Base-by-base conservation (phyloP, 2,888 invertebrate genomes). In the Ormyrus pomaceus region DNA sequence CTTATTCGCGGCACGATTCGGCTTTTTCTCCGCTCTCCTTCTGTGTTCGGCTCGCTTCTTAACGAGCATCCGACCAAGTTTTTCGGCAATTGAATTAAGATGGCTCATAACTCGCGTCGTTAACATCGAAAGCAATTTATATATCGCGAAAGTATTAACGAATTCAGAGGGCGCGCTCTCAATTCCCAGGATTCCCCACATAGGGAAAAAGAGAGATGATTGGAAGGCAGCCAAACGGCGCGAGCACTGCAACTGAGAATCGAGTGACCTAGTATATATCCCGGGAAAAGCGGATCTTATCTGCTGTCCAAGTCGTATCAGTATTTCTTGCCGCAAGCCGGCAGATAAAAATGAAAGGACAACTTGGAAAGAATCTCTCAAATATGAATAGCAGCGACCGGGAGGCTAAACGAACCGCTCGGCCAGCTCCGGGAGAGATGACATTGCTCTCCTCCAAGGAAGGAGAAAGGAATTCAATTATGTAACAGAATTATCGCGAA, bases 261-360 rank as follows among this genome's bases (percentile, higher is more conserved):
- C 55, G 75, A 75, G 70, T 70, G 79, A 79, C 80, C 80, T 50
- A 80, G 66, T 71, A 70, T 72, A 73, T 65, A 72, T 74, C 73
- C 59, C 46, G 53, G 51, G 19, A 51, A 62, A 51, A 76, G 9
- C 48, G 71, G 66, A 76, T 80, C 80, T 75, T 76, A 80, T 80
- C 75, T 70, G 55, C 34, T 50, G 53, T 61, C 66, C 61, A 13
- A 75, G 71, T 71, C 62, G 56, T 76, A 75, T 80, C 80, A 65
- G 72, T 56, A 82, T 74, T 81, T 48, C 61, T 55, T 58, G 78
- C 46, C 77, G 76, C 66, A 66, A 64, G 81, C 71, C 72, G 77
- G 62, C 34, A 34, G 77, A 69, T 66, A 75, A 70, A 75, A 79
- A 74, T 48, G 62, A 82, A 77, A 65, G 70, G 69, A 76, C 71